Evolutionary conservation across 2,113 vertebrate species (phyloP).

Genomic region (Pollimyrus isidori): DNA sequence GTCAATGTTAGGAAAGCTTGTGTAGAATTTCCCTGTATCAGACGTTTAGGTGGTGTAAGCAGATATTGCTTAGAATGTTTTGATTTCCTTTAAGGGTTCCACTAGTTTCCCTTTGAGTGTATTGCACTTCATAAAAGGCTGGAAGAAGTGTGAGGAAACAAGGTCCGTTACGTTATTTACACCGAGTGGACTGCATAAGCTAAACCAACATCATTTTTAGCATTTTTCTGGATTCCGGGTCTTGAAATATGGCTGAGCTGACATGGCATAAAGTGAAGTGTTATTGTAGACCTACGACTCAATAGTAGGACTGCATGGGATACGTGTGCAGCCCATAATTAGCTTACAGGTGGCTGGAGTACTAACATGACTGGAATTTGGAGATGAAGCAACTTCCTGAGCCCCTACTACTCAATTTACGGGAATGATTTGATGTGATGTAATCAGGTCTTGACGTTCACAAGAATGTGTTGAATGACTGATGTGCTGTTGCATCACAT

Average conservation of each 20-base stretch:
- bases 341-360: not conserved
- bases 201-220: not conserved
- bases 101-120: not conserved
- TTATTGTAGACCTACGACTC: not conserved
- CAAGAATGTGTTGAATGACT: not conserved
- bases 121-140: not conserved
- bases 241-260: not conserved
- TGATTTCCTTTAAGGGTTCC: not conserved
- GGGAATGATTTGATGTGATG: slow-evolving; percentile 1
- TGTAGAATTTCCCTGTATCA: not conserved
- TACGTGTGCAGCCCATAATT: not conserved
- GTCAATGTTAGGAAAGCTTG: not conserved
- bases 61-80: not conserved
- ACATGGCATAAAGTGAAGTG: not conserved
- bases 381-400: not conserved
- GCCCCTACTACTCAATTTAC: not conserved
- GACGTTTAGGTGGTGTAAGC: not conserved
- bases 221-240: not conserved
- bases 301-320: not conserved
- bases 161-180: not conserved
- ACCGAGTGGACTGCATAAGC: not conserved
- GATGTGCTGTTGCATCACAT: not conserved
- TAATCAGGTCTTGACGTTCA: not conserved
- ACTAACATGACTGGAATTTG: not conserved
- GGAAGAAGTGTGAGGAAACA: not conserved